Base-by-base conservation (phyloP, 1,140 invertebrate species). In the Drosophila grimshawi region DNA sequence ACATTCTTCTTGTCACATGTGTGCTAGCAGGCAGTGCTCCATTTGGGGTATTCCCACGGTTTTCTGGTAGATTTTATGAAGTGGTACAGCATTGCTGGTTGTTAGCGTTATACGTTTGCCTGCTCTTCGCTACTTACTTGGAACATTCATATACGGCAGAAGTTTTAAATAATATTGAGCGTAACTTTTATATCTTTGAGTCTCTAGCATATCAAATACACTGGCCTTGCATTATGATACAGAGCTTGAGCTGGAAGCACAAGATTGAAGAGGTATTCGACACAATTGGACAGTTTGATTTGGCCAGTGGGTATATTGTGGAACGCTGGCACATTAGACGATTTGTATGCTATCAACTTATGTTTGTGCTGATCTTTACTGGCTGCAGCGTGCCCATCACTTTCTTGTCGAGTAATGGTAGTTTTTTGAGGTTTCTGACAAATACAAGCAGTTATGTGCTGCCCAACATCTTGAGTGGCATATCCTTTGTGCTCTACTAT, bases 401-500 rank as follows among this genome's bases (percentile, higher is more conserved):
- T 5, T 45, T 70, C 6, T 60, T 43, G 8, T 62, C 46, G 8
- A 30, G 65, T 2, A 37, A 57, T 2, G 62, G 4, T n/a, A 11
- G 43, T 1, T 0, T 69, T 2, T 52, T 5, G 1, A 65, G 30
- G 19, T 46, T 52, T 1, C 1, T 67, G 3, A 3, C 66, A 1
- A 76, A 60, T 11, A 56, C 76, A 10, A 71, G 65, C 8, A 77
- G 76, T 10, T 86, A 68, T 68, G 68, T 82, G 4, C 8, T 80
- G 11, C 82, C 82, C 1, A 86, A 88, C 27, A 45, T 80, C 5
- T 11, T 86, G 5, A 83, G 62, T 3, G 39, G 68, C 29, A 19
- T 83, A 6, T 86, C 83, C 2, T 73, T 86, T 5, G n/a, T 83
- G 0, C 68, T 66, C 27, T 86, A 86, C 37, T 86, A 80, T 19